Percentiles rank a stretch among this genome's conserved stretches.
phyloP scores from a whole-genome alignment of 2,888 invertebrate species.

The Endomychus coccineus region DNA sequence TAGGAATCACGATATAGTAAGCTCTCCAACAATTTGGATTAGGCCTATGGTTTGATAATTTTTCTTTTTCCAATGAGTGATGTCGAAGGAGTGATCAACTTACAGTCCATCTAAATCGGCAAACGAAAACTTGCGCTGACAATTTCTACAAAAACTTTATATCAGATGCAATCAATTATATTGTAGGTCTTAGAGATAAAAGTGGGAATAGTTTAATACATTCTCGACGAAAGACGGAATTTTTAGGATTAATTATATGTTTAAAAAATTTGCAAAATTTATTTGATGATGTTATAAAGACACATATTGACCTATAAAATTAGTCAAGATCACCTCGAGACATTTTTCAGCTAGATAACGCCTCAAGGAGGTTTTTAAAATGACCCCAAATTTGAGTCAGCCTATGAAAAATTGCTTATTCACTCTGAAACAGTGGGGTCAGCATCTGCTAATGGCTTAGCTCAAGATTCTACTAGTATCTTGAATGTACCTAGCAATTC shows the following conservation, averaged over 20 bases:
- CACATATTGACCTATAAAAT: constrained; percentile 20
- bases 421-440: constrained; percentile 12
- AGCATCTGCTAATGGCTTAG: constrained; percentile 5
- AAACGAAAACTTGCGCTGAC: no score
- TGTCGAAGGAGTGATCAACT: no score
- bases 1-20: no score
- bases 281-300: constrained; percentile 4
- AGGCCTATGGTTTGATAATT: no score
- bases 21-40: no score
- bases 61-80: no score
- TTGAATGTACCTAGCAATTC: no score
- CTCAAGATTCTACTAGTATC: constrained; percentile 9
- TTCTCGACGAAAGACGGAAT: constrained; percentile 2
- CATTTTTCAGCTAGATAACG: constrained; percentile 13
- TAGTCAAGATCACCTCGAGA: constrained; percentile 19
- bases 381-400: no score
- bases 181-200: constrained; percentile 1
- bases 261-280: constrained; percentile 2
- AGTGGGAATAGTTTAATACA: no score
- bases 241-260: background rate
- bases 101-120: no score
- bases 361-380: constrained; percentile 20
- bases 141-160: no score
- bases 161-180: constrained; percentile 1
- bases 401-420: constrained; percentile 20